phyloP scores from a whole-genome alignment of 2,888 invertebrate genomes.

The Cerceris rybyensis region DNA sequence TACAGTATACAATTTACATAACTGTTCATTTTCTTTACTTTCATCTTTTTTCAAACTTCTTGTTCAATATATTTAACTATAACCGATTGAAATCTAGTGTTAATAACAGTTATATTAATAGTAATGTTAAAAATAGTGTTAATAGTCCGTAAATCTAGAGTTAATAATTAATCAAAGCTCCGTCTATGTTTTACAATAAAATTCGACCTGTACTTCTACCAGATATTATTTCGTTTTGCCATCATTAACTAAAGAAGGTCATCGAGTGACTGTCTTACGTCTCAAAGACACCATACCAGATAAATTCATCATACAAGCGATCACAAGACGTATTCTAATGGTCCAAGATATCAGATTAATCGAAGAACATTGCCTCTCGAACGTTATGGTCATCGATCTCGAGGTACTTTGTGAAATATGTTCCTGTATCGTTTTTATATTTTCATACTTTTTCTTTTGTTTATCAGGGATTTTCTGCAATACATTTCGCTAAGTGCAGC shows the following conservation, averaged over 20 bases:
- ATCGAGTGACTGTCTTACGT: conserved; percentile 77
- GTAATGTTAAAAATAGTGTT: too few relatives aligned
- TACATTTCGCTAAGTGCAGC: conserved; percentile 77
- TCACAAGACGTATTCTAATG: conserved; percentile 78
- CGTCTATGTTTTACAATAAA: neutral
- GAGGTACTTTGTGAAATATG: conserved; percentile 65
- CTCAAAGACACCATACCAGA: conserved; percentile 72
- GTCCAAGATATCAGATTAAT: conserved; percentile 76
- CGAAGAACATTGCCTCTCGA: conserved; percentile 77
- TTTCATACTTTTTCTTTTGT: neutral
- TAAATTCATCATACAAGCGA: conserved; percentile 74
- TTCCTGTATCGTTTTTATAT: neutral
- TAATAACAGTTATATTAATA: too few relatives aligned
- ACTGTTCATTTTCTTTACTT: too few relatives aligned
- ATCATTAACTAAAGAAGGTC: conserved; percentile 77
- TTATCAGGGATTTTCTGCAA: conserved; percentile 74
- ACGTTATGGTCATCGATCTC: conserved; percentile 79
- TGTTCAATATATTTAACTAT: too few relatives aligned
- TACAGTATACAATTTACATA: too few relatives aligned
- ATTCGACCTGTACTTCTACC: neutral
- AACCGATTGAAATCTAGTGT: too few relatives aligned
- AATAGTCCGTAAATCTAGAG: too few relatives aligned
- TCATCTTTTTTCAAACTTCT: too few relatives aligned
- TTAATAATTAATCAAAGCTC: too few relatives aligned
- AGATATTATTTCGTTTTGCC: conserved; percentile 79